Evolutionary conservation across 1,140 invertebrate genomes (phyloP).

Genomic region (Caligus rogercresseyi): DNA sequence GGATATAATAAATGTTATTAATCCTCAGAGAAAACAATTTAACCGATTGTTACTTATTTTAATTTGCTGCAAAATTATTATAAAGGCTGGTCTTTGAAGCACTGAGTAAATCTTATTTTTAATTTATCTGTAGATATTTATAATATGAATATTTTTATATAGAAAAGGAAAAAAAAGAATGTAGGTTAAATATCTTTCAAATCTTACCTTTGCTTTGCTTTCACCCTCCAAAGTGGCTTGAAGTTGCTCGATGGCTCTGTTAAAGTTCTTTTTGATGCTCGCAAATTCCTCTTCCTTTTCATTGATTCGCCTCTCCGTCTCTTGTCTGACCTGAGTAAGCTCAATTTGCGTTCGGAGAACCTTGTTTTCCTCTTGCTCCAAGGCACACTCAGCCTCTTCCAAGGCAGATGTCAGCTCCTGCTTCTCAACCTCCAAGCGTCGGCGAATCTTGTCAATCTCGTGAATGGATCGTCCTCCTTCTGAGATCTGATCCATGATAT

Average conservation of each 20-base stretch:
- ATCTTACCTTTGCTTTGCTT: constrained; percentile 37
- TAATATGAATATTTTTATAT: too few relatives aligned
- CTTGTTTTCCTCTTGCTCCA: constrained; percentile 40
- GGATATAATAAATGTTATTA: too few relatives aligned
- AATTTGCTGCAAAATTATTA: too few relatives aligned
- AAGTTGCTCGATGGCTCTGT: constrained; percentile 60
- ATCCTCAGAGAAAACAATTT: too few relatives aligned
- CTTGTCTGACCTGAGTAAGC: constrained; percentile 35
- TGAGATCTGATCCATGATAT: constrained; percentile 40
- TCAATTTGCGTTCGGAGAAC: constrained; percentile 34
- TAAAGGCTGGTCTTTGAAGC: too few relatives aligned
- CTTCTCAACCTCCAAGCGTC: constrained; percentile 43
- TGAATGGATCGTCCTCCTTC: constrained; percentile 31
- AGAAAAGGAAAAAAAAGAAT: neutral
- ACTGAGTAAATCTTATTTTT: too few relatives aligned
- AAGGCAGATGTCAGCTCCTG: constrained; percentile 43
- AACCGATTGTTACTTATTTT: too few relatives aligned
- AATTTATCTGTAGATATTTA: too few relatives aligned
- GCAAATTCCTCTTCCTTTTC: constrained; percentile 40
- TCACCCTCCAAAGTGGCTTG: constrained; percentile 44
- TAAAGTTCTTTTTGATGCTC: constrained; percentile 76
- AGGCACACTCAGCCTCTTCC: constrained; percentile 43
- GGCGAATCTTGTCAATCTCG: constrained; percentile 40
- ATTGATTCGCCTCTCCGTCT: constrained; percentile 38
- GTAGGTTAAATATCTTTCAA: neutral